phyloP scores from a whole-genome alignment of 2,113 vertebrate species.

The Miniopterus natalensis region DNA sequence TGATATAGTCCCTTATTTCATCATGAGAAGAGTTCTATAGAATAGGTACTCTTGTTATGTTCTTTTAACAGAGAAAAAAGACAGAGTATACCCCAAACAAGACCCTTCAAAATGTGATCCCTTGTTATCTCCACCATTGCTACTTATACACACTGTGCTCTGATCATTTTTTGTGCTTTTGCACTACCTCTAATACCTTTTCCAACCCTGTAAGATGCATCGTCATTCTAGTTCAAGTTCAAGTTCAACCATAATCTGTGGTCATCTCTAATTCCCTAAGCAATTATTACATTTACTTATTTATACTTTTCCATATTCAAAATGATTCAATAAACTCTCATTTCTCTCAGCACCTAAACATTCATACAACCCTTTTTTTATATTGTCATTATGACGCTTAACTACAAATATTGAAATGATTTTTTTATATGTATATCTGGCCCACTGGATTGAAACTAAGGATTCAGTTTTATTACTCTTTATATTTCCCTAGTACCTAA shows the following conservation, averaged over 20 bases:
- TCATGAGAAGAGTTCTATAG: not conserved
- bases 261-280: not conserved
- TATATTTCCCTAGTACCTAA: not conserved
- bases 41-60: not conserved
- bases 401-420: constrained; percentile 24
- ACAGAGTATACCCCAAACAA: not conserved
- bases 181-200: not conserved
- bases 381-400: not conserved
- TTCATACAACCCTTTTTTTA: not conserved
- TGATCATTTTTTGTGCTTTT: not conserved
- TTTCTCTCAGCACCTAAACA: constrained; percentile 7
- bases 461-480: constrained; percentile 30
- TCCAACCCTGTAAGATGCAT: not conserved
- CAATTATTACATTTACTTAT: constrained; percentile 13
- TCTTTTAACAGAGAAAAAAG: not conserved
- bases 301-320: not conserved
- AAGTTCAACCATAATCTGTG: not conserved
- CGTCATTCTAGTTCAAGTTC: not conserved
- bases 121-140: not conserved
- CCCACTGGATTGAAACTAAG: not conserved
- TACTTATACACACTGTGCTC: not conserved
- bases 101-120: not conserved
- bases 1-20: not conserved
- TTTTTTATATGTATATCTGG: constrained; percentile 27
- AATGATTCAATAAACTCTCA: not conserved